A percentile compares a stretch with the other conserved stretches of the same genome.
Evolutionary conservation across 2,888 invertebrate genomes (phyloP).

Genomic region (Archips crataeganus): DNA sequence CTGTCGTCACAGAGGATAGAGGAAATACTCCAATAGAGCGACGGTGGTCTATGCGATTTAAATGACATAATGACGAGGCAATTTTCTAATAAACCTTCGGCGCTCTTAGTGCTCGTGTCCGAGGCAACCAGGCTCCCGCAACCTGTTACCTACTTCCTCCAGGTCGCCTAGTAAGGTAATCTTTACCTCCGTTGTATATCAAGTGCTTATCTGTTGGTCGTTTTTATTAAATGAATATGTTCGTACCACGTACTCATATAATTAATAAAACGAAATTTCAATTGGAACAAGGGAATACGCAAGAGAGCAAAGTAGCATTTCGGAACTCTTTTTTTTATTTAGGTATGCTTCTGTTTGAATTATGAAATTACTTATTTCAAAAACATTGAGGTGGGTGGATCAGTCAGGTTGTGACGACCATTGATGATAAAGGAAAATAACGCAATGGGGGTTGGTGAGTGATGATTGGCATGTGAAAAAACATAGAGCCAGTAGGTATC

Average conservation of each 20-base stretch:
- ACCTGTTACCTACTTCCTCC: slow-evolving; percentile 82
- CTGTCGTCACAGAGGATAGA: slow-evolving; percentile 85
- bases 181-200: slow-evolving; percentile 21
- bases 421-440: background rate
- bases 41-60: slow-evolving; percentile 86
- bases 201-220: background rate
- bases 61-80: slow-evolving; percentile 86
- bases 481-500: slow-evolving; percentile 63
- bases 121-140: slow-evolving; percentile 73
- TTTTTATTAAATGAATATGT: background rate
- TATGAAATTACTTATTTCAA: background rate
- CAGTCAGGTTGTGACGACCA: background rate
- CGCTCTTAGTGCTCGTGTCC: slow-evolving; percentile 77
- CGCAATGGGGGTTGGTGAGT: slow-evolving; percentile 48
- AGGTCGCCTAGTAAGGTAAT: slow-evolving; percentile 68
- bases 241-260: background rate
- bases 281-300: background rate
- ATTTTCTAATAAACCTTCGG: slow-evolving; percentile 86
- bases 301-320: too few species aligned
- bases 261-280: background rate
- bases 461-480: slow-evolving; percentile 61
- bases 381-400: background rate
- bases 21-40: slow-evolving; percentile 85
- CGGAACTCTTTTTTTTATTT: background rate
- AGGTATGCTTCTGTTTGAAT: background rate